Evolutionary conservation across 2,797 vertebrate species (phyloP).

Genomic region (Toxotes lorentzi): DNA sequence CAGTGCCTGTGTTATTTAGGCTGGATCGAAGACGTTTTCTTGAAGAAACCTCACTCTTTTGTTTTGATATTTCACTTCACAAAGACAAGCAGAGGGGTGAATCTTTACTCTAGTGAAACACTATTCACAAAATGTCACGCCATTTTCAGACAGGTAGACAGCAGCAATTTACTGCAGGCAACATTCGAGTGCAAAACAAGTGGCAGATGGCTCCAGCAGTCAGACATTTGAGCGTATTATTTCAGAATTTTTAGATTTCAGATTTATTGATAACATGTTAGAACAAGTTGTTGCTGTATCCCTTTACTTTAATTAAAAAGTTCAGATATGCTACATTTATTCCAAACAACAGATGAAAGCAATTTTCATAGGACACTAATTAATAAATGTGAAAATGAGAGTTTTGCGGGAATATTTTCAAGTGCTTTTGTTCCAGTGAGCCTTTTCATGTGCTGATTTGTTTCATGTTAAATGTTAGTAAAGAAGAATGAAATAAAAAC

Average conservation of each 20-base stretch:
- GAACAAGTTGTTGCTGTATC: neutral
- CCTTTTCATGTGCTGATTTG: no score
- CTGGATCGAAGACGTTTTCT: neutral
- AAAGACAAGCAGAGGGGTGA: neutral
- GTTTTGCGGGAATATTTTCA: neutral
- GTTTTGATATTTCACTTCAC: neutral
- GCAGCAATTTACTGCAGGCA: neutral
- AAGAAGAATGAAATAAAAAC: neutral
- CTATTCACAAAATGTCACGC: neutral
- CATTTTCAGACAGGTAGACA: neutral
- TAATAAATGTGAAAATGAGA: no score
- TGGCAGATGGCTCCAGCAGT: neutral
- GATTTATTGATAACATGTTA: neutral
- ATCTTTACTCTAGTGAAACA: neutral
- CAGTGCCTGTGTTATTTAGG: neutral
- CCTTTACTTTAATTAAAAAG: neutral
- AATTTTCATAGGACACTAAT: no score
- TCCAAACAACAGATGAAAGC: no score
- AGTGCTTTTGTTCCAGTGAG: neutral
- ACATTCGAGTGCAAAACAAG: conserved; percentile 11
- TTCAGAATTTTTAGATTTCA: neutral
- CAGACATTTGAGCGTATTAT: neutral
- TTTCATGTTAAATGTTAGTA: no score
- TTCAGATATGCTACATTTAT: no score
- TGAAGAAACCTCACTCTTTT: neutral